A percentile compares a stretch with the other conserved stretches of the same genome.
Conservation (phyloP, 2,888 invertebrate genomes). For the Meiosimyza decipiens region DNA sequence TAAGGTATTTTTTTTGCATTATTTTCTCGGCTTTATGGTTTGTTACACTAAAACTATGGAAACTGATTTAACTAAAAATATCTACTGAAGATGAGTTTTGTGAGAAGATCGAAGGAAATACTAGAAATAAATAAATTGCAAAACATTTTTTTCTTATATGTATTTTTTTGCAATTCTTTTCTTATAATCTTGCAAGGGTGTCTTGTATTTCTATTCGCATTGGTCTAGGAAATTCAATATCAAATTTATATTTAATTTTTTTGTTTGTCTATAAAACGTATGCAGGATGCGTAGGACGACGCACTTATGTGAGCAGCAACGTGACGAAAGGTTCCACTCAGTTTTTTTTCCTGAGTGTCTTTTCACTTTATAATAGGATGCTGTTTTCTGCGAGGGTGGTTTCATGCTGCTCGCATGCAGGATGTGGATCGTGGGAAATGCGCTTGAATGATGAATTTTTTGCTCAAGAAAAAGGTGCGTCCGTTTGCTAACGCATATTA, state of each 20-base stretch:
- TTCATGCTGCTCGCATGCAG: background rate
- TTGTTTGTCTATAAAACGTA: background rate
- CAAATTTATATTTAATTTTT: background rate
- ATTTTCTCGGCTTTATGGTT: no score
- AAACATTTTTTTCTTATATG: background rate
- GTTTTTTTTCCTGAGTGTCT: background rate
- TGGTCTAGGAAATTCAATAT: conserved; percentile 6
- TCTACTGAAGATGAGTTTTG: no score
- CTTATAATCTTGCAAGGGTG: background rate
- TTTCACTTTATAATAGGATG: no score
- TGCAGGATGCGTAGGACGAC: conserved; percentile 6
- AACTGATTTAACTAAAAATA: no score
- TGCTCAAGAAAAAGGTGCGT: background rate
- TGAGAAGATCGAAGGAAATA: no score
- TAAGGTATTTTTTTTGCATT: no score
- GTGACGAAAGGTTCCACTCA: background rate
- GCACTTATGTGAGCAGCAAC: background rate
- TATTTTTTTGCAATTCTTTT: no score
- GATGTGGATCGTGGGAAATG: conserved; percentile 4
- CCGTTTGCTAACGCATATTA: background rate
- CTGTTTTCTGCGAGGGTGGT: background rate
- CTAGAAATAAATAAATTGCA: background rate
- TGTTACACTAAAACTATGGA: no score
- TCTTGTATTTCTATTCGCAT: background rate
- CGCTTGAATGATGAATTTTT: background rate